Base-by-base conservation (phyloP, 2,797 vertebrate genomes). In the Lycodopsis pacificus region DNA sequence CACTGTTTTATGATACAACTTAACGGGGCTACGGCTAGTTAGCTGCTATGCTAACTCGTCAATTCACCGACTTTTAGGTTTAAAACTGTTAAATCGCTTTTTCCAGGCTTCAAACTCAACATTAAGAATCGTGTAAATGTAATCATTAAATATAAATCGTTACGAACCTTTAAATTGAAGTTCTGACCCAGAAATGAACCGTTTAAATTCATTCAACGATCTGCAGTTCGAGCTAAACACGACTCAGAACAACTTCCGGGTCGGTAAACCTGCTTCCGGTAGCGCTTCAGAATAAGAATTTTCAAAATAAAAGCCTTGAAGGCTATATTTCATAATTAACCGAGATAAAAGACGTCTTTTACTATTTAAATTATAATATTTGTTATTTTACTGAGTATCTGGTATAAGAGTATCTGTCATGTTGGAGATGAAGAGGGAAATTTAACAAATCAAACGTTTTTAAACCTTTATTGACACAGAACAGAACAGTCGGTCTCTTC, bases 241-340 rank as follows among this genome's bases (percentile, higher is more conserved):
- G 0, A 42, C 32, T 5, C 1, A 7, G 6, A 54, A 74, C 54
- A 25, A 69, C 67, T 0, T 87, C 89, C 85, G 83, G 85, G 51
- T 77, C 22, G 0, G 0, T 0, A 27, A 27, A 27, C 27, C n/a
- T 0, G 5, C 15, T 85, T 86, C 87, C 82, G 80, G 22, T 22
- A 4, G 4, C 0, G 0, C 51, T 68, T 74, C 73, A 77, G 11
- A 77, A 62, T 76, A 79, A 65, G 7, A 42, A 1, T 0, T 2
- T 46, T 75, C 59, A 66, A 74, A 79, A 56, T 73, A 78, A 77
- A 84, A 64, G 76, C 3, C 30, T 3, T 4, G 0, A n/a, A n/a
- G n/a, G 7, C 9, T 4, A 8, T 19, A 34, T 51, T 51, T 32
- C 10, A 49, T 20, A 20, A 49, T 49, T 11, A n/a, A 53, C 22